phyloP scores from a whole-genome alignment of 2,888 invertebrate species.

The Epinotia nisella region DNA sequence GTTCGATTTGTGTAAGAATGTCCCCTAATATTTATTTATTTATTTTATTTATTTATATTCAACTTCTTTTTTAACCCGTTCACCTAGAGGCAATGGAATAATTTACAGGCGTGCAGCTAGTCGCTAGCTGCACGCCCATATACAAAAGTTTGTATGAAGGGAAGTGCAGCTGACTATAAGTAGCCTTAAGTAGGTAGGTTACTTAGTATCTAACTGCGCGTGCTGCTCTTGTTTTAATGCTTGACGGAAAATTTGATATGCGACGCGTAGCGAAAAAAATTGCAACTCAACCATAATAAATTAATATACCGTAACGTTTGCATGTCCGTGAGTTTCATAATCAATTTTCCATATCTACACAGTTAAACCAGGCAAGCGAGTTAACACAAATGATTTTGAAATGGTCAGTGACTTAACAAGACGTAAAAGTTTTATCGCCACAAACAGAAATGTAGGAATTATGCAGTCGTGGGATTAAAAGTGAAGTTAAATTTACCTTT shows the following conservation, averaged over 20 bases:
- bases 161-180: not conserved
- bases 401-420: slow-evolving; percentile 77
- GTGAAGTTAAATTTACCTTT: not conserved
- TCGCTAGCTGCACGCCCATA: not conserved
- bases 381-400: slow-evolving; percentile 72
- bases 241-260: slow-evolving; percentile 56
- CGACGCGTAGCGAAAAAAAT: slow-evolving; percentile 53
- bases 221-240: slow-evolving; percentile 45
- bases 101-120: not conserved
- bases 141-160: not conserved
- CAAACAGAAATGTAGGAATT: slow-evolving; percentile 24
- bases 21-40: no score
- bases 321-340: slow-evolving; percentile 66
- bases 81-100: not conserved
- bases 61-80: not conserved
- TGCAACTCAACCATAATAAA: slow-evolving; percentile 60
- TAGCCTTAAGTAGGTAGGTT: not conserved
- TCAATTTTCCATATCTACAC: slow-evolving; percentile 64
- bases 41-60: no score
- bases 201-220: not conserved
- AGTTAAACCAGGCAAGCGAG: slow-evolving; percentile 55
- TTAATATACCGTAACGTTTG: slow-evolving; percentile 60
- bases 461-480: slow-evolving; percentile 12
- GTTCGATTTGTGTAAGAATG: no score
- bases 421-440: slow-evolving; percentile 48